phyloP scores from a whole-genome alignment of 2,113 vertebrate genomes.

The Cyanocitta stelleri region DNA sequence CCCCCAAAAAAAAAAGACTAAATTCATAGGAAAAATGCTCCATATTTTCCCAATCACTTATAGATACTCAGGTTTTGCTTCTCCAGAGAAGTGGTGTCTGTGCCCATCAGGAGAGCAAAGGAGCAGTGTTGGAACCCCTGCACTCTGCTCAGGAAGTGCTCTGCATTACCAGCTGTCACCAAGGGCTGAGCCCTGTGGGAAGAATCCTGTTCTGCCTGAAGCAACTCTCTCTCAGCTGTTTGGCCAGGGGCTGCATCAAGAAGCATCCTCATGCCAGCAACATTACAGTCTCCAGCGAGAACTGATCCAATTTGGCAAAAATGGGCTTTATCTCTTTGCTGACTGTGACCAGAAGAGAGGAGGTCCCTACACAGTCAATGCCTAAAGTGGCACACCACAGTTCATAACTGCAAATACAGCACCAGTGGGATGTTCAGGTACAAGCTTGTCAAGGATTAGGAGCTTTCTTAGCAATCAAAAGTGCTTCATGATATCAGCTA shows the following conservation, averaged over 20 bases:
- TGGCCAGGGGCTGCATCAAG: neutral
- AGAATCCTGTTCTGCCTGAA: neutral
- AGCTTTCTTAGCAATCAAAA: neutral
- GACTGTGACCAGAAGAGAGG: neutral
- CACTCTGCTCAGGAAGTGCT: neutral
- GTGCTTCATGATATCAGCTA: neutral
- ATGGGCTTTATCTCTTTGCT: neutral
- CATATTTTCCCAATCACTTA: neutral
- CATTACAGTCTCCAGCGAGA: neutral
- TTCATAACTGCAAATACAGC: neutral
- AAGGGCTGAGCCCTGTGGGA: neutral
- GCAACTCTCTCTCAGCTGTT: neutral
- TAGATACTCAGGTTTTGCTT: neutral
- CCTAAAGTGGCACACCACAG: neutral
- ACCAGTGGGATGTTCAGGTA: neutral
- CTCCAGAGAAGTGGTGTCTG: neutral
- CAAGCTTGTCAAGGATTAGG: neutral
- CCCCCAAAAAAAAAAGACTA: neutral
- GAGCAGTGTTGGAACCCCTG: neutral
- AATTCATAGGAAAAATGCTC: neutral
- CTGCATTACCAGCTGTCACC: neutral
- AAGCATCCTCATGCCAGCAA: neutral
- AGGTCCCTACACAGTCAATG: neutral
- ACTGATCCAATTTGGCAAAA: neutral
- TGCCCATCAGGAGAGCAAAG: neutral